These are phyloP conservation scores for Diorhabda carinulata DNA, from an alignment of 1,140 invertebrate genomes.

Conservation along the genomic window DNA sequence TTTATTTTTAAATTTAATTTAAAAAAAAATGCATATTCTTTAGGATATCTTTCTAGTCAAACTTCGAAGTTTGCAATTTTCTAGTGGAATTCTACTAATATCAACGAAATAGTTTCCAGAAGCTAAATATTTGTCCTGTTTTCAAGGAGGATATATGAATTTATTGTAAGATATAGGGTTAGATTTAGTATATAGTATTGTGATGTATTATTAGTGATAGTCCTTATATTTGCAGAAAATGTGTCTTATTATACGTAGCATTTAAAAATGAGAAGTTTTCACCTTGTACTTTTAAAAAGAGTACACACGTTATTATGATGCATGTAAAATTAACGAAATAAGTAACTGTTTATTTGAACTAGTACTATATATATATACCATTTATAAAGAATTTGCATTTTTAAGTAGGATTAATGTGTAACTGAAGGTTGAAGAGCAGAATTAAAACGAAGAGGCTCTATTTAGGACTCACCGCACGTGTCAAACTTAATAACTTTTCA, in stretches of 20 bases:
- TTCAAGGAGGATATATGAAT: conserved; percentile 24
- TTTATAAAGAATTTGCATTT: conserved; percentile 39
- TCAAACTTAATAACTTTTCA: not conserved
- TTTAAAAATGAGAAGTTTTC: conserved; percentile 35
- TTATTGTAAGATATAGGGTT: conserved; percentile 35
- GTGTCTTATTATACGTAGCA: conserved; percentile 44
- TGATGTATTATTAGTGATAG: conserved; percentile 39
- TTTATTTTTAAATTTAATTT: no score
- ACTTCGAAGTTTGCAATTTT: not conserved
- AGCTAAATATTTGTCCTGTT: conserved; percentile 35
- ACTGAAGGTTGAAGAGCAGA: conserved; percentile 30
- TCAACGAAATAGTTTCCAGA: conserved; percentile 5
- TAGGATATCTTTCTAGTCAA: not conserved
- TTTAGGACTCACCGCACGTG: conserved; percentile 1
- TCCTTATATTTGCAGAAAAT: conserved; percentile 31
- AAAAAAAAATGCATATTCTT: conserved; percentile 22
- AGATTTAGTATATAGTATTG: conserved; percentile 36
- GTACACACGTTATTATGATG: conserved; percentile 43
- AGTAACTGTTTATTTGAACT: conserved; percentile 35
- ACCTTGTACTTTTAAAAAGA: conserved; percentile 31
- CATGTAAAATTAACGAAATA: conserved; percentile 38
- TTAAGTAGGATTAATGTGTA: conserved; percentile 44
- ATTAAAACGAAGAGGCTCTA: conserved; percentile 6
- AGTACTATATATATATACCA: conserved; percentile 20
- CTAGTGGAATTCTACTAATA: conserved; percentile 27